Percentiles rank a stretch among this genome's conserved stretches.
Conservation (phyloP, 2,113 vertebrate species). For the Cyprinodon variegatus region DNA sequence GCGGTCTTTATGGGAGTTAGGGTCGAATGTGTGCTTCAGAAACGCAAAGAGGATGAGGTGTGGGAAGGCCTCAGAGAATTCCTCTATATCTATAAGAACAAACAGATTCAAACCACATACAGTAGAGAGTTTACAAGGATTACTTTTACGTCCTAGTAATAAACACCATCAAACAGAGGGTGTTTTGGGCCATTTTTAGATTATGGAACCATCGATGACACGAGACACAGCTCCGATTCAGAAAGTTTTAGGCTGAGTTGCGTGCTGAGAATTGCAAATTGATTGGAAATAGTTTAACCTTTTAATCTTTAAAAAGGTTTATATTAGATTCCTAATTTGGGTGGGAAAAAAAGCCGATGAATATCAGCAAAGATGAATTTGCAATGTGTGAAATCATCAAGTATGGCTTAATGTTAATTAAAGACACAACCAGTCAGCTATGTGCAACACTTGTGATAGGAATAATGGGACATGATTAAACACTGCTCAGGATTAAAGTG, state of each 20-base stretch:
- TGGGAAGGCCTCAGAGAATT: constrained; percentile 56
- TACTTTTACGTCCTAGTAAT: constrained; percentile 6
- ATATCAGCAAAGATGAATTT: no score
- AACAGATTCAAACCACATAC: not conserved
- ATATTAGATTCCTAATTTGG: no score
- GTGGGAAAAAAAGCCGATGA: no score
- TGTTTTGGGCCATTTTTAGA: constrained; percentile 1
- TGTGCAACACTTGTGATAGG: no score
- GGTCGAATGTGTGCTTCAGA: constrained; percentile 35
- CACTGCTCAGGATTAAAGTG: no score
- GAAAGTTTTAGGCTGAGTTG: no score
- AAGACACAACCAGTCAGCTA: no score
- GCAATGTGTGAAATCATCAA: no score
- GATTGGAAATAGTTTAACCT: no score
- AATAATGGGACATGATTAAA: no score
- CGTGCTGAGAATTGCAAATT: not conserved
- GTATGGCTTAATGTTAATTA: no score
- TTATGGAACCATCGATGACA: not conserved
- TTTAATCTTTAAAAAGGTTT: no score
- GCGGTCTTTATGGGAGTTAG: constrained; percentile 58
- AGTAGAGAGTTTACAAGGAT: constrained; percentile 12
- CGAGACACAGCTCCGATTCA: not conserved
- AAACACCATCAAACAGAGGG: constrained; percentile 7
- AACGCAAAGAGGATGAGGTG: constrained; percentile 38
- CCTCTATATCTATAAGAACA: constrained; percentile 28